Base-by-base conservation (phyloP, 2,888 invertebrate species). In the Amphipoea oculea region DNA sequence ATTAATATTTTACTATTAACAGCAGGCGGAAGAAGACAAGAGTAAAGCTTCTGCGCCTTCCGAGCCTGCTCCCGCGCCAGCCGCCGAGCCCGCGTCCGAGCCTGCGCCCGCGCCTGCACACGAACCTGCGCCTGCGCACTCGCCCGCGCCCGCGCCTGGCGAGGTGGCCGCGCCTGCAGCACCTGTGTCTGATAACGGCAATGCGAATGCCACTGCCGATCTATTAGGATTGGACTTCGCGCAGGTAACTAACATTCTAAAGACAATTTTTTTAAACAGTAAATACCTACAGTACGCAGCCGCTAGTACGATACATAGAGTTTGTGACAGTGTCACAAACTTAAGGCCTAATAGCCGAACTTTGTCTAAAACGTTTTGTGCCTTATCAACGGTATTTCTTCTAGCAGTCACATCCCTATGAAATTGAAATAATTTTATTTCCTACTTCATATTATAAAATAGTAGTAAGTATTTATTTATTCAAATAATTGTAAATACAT, bases 21-120 rank as follows among this genome's bases (percentile, higher is more conserved):
- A 95, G 94, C 88, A 89, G 45, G 95, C 95, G 4, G 96, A 96
- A 82, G 96, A 97, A 89, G 96, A 96, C 71, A 96, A 96, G 86
- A 96, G 67, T 93, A 95, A 86, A 60, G 72, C 72, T 11, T 45
- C 88, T 9, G 80, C 81, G 0, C 72, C 79, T 11, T 62, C 79
- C 7, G 57, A 60, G n/a, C 54, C 78, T 1, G 66, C 80, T 0
- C 42, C 85, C 0, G 80, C 76, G 45, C 48, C 85, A 6, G 71
- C 72, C 45, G 45, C 2, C 5, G 48, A 77, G 42, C 66, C 83
- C 20, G 73, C 78, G 17, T 48, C 78, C 9, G 63, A 65, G 0
- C 40, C 82, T 0, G 79, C 77, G 60, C 42, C 67, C 12, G 12
- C n/a, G 1, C n/a, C 74, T 17, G n/a, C 40, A 29, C 29, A 76